Evolutionary conservation across 92 coral and sea anemone species (phyloP).

Genomic region (Palythoa caribaeorum): DNA sequence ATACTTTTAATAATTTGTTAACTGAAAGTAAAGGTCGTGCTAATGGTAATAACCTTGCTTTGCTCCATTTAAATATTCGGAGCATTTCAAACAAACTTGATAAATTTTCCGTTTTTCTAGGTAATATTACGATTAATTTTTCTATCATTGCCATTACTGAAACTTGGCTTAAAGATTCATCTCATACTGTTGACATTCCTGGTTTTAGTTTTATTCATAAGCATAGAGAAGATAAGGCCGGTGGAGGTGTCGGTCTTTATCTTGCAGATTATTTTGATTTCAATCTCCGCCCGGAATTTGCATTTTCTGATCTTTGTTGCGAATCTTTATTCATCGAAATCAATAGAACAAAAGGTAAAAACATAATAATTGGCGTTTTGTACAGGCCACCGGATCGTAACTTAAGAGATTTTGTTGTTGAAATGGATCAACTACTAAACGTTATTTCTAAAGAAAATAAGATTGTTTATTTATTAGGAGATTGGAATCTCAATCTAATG

Average conservation of each 20-base stretch:
- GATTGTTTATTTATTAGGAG: neutral
- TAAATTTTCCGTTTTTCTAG: conserved; percentile 12
- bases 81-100: conserved; percentile 34
- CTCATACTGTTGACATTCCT: conserved; percentile 31
- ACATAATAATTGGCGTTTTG: neutral
- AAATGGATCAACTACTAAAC: neutral
- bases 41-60: neutral
- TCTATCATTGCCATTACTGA: conserved; percentile 13
- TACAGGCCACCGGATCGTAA: neutral
- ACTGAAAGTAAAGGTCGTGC: too few species aligned
- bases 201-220: conserved; percentile 54
- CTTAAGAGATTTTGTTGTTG: neutral
- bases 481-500: neutral
- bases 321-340: neutral
- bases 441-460: neutral
- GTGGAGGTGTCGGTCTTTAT: conserved; percentile 59
- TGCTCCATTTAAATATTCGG: conserved; percentile 19
- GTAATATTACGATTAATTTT: conserved; percentile 27
- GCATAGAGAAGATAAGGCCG: conserved; percentile 32
- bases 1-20: too few species aligned
- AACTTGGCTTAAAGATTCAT: conserved; percentile 47
- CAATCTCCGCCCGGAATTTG: conserved; percentile 31
- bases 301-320: conserved; percentile 32
- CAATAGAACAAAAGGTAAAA: conserved; percentile 18
- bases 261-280: neutral